Evolutionary conservation across 2,113 vertebrate genomes (phyloP).

Genomic region (Sterrhoptilus dennistouni): DNA sequence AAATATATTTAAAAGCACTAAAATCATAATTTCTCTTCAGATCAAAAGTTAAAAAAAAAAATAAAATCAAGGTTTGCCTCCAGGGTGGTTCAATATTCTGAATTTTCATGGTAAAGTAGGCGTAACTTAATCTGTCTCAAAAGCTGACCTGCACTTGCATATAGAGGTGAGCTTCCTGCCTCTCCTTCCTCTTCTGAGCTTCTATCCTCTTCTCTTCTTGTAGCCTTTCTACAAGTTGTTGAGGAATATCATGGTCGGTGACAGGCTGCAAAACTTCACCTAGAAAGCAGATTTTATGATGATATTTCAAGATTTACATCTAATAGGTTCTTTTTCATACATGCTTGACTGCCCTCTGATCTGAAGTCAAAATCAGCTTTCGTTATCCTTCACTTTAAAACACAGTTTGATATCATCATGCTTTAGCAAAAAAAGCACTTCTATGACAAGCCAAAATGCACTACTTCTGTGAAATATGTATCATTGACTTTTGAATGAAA

Average conservation of each 20-base stretch:
- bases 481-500: background rate
- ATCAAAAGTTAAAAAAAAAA: background rate
- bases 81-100: background rate
- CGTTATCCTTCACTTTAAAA: background rate
- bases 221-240: constrained; percentile 94
- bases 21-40: background rate
- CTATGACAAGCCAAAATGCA: background rate
- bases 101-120: background rate
- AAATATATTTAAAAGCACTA: background rate
- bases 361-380: background rate
- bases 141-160: constrained; percentile 97
- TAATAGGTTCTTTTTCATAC: background rate
- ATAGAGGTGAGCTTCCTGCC: constrained; percentile 97
- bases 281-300: constrained; percentile 32
- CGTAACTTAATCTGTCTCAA: background rate
- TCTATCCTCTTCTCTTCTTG: constrained; percentile 99
- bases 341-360: background rate
- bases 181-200: constrained; percentile 97
- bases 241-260: constrained; percentile 96
- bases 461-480: background rate
- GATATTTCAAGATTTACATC: background rate
- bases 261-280: constrained; percentile 95
- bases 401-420: background rate
- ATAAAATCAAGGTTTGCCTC: background rate
- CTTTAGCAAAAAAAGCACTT: background rate